Base-by-base conservation (phyloP, 2,113 vertebrate species). In the Chroicocephalus ridibundus region DNA sequence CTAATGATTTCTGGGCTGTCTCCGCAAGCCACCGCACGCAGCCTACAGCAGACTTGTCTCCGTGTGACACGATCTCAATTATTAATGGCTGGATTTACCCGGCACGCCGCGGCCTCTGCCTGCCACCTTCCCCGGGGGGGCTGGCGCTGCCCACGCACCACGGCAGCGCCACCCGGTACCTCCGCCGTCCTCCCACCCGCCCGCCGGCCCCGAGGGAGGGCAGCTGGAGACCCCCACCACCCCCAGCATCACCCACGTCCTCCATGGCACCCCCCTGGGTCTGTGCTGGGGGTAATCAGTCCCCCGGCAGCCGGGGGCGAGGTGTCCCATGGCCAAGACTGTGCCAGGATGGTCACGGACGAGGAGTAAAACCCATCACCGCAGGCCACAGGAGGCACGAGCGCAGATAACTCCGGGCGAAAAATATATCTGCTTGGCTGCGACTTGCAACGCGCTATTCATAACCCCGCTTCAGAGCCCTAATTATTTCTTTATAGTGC, bases 91-190 rank as follows among this genome's bases (percentile, higher is more conserved):
- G 5, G 3, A 61, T 40, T 46, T 13, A 14, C 19, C 2, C 2
- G 5, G 76, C 46, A 26, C 11, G 3, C 31, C 2, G 13, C 77
- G 44, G 60, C 69, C 54, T 24, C 5, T 5, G 17, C 72, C 65
- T 13, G 49, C 42, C 47, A 26, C 4, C 1, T 8, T 62, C 47
- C 40, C 49, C 0, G 32, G 58, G 16, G 46, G 47, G 47, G 61
- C 32, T 2, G 4, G 22, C 40, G 34, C 49, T 62, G 36, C 55
- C 62, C 42, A 15, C 15, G 7, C 36, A 11, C 52, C 32, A 8
- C 3, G 7, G 79, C 20, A 47, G 10, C 1, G 4, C 19, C 19
- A 5, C 7, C 4, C 15, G 0, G 42, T 2, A 11, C 42, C 29
- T 36, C 38, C 29, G 34, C 65, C 27, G 2, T 42, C 15, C 55